Conservation (phyloP, 2,888 invertebrate species). For the Pomacea canaliculata region DNA sequence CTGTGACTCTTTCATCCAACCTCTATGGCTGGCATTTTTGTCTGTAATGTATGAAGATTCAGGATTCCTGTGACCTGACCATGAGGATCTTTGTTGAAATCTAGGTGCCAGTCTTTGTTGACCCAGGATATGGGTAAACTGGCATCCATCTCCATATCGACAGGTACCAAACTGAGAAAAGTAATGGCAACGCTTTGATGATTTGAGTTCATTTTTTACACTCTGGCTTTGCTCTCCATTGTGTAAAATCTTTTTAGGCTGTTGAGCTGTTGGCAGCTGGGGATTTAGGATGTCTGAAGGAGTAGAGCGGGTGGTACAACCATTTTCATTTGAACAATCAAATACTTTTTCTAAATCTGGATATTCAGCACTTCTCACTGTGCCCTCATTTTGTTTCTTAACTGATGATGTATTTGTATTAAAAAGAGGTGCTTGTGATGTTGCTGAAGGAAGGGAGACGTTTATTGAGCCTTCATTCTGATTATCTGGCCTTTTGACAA, state of each 20-base stretch:
- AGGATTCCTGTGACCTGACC: too few relatives aligned
- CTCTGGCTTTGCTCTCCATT: too few relatives aligned
- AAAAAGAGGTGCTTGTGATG: neutral
- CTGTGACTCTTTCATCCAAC: too few relatives aligned
- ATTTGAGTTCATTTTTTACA: neutral
- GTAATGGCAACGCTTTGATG: constrained; percentile 37
- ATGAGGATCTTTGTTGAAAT: too few relatives aligned
- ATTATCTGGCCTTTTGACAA: neutral
- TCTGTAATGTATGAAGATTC: too few relatives aligned
- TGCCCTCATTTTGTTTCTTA: neutral
- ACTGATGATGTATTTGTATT: neutral
- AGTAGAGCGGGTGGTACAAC: too few relatives aligned
- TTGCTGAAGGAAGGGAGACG: neutral
- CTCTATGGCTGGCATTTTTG: too few relatives aligned
- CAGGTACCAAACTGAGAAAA: constrained; percentile 44
- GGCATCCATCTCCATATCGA: constrained; percentile 47
- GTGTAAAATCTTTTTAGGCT: too few relatives aligned
- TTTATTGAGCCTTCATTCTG: constrained; percentile 21
- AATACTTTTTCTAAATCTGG: too few relatives aligned
- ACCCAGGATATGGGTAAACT: constrained; percentile 39
- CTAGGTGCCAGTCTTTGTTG: neutral
- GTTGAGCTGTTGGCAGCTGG: too few relatives aligned
- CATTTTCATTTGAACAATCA: too few relatives aligned
- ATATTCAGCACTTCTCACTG: constrained; percentile 4
- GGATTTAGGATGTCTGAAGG: too few relatives aligned